phyloP scores from a whole-genome alignment of 2,113 vertebrate genomes.

The Plecturocebus donacophilus region DNA sequence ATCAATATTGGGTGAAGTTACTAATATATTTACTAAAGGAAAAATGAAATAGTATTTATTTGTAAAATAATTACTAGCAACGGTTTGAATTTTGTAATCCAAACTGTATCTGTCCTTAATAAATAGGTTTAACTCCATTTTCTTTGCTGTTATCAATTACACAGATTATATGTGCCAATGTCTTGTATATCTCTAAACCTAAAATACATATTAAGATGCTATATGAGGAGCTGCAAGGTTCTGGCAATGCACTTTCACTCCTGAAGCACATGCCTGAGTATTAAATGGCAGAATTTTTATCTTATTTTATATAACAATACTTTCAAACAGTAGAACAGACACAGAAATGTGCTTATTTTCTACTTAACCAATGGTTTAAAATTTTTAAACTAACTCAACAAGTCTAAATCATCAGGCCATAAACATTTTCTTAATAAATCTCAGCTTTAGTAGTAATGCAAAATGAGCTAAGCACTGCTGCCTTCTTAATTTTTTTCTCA shows the following conservation, averaged over 20 bases:
- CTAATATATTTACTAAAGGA: not conserved
- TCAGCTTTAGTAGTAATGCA: not conserved
- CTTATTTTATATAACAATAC: not conserved
- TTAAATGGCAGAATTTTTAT: not conserved
- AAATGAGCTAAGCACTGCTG: not conserved
- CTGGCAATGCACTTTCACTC: conserved; percentile 53
- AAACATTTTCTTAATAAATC: not conserved
- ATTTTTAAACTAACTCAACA: conserved; percentile 13
- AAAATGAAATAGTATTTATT: conserved; percentile 38
- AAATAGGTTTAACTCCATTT: not conserved
- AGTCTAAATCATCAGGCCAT: not conserved
- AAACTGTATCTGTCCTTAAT: not conserved
- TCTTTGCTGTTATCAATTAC: not conserved
- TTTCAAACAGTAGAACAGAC: not conserved
- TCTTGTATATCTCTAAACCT: not conserved
- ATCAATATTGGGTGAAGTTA: no score
- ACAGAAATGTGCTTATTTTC: not conserved
- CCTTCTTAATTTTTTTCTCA: not conserved
- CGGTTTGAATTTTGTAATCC: conserved; percentile 24
- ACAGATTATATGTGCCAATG: not conserved
- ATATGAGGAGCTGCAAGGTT: not conserved
- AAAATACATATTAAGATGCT: conserved; percentile 30
- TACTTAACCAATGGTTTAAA: not conserved
- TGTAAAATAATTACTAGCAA: not conserved
- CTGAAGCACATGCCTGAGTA: not conserved